Conservation (phyloP, 2,888 invertebrate genomes). For the Ceramica pisi region DNA sequence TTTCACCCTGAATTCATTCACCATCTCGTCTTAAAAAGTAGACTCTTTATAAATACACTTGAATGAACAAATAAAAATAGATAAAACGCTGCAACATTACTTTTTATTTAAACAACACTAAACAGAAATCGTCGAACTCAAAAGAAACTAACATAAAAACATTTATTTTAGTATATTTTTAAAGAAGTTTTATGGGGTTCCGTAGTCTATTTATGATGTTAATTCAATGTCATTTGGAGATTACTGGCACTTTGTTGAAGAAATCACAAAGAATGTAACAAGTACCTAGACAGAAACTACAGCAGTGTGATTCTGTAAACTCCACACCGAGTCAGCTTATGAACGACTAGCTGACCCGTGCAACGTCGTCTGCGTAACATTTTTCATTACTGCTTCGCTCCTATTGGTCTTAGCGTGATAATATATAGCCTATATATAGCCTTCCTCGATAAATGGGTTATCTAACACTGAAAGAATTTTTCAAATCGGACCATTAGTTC, state of each 20-base stretch:
- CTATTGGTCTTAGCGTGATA: too few species aligned
- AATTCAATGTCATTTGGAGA: background rate
- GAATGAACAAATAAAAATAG: conserved; percentile 30
- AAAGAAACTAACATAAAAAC: conserved; percentile 28
- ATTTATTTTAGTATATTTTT: conserved; percentile 29
- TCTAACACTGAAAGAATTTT: too few species aligned
- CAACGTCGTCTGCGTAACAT: too few species aligned
- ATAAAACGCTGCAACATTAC: conserved; percentile 8
- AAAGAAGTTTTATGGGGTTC: background rate
- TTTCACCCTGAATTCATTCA: conserved; percentile 18
- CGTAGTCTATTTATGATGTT: background rate
- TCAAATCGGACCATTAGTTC: too few species aligned
- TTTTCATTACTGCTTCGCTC: too few species aligned
- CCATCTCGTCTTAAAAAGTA: conserved; percentile 4
- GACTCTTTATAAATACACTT: conserved; percentile 38
- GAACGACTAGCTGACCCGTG: too few species aligned
- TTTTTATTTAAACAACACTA: conserved; percentile 32
- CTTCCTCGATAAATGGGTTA: too few species aligned
- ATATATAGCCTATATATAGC: too few species aligned
- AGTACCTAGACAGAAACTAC: too few species aligned
- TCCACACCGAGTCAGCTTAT: too few species aligned
- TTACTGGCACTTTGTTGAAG: background rate
- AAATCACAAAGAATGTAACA: too few species aligned
- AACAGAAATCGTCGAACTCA: conserved; percentile 27
- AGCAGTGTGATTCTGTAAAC: too few species aligned